A percentile compares a stretch with the other conserved stretches of the same genome.
These are phyloP conservation scores for Sclerodermus sp. DNA, from an alignment of 2,888 invertebrate species.

Conservation along the genomic window DNA sequence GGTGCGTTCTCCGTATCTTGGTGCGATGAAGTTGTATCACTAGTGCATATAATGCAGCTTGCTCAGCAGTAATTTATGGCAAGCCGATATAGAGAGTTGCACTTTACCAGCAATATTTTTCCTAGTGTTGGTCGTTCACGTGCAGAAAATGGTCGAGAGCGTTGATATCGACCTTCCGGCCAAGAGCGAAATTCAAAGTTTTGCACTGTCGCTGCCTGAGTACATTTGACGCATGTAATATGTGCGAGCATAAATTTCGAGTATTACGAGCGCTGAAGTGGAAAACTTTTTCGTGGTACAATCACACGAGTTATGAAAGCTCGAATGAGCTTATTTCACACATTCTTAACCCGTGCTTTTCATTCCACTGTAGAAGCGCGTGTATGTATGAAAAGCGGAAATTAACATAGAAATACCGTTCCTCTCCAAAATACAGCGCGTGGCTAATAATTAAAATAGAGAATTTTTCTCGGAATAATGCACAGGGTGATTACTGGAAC, in stretches of 20 bases:
- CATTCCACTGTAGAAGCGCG: neutral
- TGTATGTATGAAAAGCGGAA: no score
- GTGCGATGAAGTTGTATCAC: no score
- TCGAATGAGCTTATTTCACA: slow-evolving; percentile 1
- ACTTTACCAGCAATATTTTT: neutral
- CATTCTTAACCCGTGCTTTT: no score
- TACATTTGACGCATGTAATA: slow-evolving; percentile 1
- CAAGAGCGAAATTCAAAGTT: slow-evolving; percentile 5
- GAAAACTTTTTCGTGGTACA: neutral
- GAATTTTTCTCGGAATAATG: no score
- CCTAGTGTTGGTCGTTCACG: neutral
- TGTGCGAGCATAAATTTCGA: slow-evolving; percentile 1
- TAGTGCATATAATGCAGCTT: no score
- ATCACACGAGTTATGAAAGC: neutral
- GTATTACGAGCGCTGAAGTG: neutral
- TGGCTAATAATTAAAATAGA: no score
- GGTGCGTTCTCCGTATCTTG: no score
- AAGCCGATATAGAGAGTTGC: neutral
- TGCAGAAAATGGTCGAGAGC: slow-evolving; percentile 3
- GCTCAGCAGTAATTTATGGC: neutral
- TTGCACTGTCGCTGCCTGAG: neutral
- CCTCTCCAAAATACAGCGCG: no score
- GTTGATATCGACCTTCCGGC: slow-evolving; percentile 6
- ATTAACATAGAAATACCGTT: no score
- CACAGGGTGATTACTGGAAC: no score